Evolutionary conservation across 1,140 invertebrate genomes (phyloP).

Genomic region (Anastrepha obliqua): DNA sequence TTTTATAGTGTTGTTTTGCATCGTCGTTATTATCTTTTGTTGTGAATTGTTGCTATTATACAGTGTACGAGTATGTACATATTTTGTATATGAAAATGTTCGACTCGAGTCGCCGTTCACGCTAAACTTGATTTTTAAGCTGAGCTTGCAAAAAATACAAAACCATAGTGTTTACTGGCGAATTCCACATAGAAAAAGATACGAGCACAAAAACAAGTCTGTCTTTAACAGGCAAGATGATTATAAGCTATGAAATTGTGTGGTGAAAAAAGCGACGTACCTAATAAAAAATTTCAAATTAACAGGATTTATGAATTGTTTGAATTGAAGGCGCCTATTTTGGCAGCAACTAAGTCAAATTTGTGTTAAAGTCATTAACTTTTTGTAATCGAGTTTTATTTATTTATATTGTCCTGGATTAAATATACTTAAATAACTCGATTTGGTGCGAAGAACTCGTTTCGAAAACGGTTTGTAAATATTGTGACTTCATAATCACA

Average conservation of each 20-base stretch:
- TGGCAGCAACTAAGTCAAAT: neutral
- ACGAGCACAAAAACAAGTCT: conserved; percentile 50
- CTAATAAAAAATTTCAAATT: conserved; percentile 39
- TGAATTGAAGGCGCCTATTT: conserved; percentile 28
- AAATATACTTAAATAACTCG: conserved; percentile 65
- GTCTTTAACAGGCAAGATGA: conserved; percentile 13
- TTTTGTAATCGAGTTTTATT: conserved; percentile 65
- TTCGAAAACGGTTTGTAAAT: conserved; percentile 12
- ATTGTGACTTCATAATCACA: conserved; percentile 35
- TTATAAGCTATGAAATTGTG: conserved; percentile 51
- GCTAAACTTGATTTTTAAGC: conserved; percentile 72
- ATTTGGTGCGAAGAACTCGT: conserved; percentile 33
- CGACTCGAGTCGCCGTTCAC: conserved; percentile 57
- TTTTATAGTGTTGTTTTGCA: conserved; percentile 6
- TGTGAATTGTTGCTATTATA: conserved; percentile 56
- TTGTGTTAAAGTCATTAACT: conserved; percentile 32
- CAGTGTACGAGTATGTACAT: neutral
- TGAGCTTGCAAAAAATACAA: conserved; percentile 67
- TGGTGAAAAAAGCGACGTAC: neutral
- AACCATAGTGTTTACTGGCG: conserved; percentile 55
- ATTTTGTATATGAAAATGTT: neutral
- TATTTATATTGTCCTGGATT: conserved; percentile 74
- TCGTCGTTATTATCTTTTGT: conserved; percentile 62
- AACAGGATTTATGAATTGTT: conserved; percentile 50
- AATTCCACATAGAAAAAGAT: conserved; percentile 54